Conservation (phyloP, 2,797 vertebrate genomes). For the Poeciliopsis turneri region DNA sequence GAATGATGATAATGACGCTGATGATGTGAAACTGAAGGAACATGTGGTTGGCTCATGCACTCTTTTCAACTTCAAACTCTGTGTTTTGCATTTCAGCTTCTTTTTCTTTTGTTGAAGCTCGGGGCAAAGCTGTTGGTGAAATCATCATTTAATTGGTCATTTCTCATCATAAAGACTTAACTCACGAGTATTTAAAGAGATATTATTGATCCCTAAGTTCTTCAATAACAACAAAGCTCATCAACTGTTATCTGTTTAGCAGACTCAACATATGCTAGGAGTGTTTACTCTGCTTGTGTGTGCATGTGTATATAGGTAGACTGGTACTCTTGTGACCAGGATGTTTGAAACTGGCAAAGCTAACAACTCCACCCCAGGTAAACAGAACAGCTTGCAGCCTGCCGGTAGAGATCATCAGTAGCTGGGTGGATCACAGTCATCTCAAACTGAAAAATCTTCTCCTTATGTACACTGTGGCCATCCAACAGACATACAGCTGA, state of each 20-base stretch:
- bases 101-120: background rate
- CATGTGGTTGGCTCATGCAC: constrained; percentile 3
- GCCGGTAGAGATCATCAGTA: background rate
- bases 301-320: background rate
- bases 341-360: constrained; percentile 68
- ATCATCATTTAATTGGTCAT: background rate
- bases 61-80: background rate
- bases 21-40: constrained; percentile 17
- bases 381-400: constrained; percentile 46
- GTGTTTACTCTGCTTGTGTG: constrained; percentile 4
- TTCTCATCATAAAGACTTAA: background rate
- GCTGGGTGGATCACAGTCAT: background rate
- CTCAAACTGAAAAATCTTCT: too few species aligned
- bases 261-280: background rate
- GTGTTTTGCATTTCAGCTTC: background rate
- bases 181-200: rapidly evolving
- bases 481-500: too few species aligned
- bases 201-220: background rate
- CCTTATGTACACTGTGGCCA: too few species aligned
- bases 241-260: background rate
- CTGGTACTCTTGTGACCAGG: constrained; percentile 72
- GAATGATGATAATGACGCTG: constrained; percentile 12
- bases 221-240: background rate
- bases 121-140: background rate
- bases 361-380: constrained; percentile 76